Percentiles rank a stretch among this genome's conserved stretches.
Evolutionary conservation across 2,113 vertebrate species (phyloP).

Genomic region (Prinia subflava): DNA sequence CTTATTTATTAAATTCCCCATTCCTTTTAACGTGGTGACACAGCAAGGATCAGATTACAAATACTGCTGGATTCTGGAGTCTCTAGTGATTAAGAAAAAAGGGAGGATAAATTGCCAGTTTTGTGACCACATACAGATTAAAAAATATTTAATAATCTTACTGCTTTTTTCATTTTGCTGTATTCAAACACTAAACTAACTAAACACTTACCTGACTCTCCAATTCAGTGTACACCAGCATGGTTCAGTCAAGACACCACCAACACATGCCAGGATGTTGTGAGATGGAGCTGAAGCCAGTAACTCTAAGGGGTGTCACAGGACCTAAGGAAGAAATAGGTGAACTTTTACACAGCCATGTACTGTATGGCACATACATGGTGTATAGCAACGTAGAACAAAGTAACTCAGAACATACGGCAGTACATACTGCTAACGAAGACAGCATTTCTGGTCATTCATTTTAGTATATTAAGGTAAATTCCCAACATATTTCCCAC

Average conservation of each 20-base stretch:
- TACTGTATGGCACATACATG: not conserved
- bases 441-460: not conserved
- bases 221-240: accelerated
- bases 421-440: not conserved
- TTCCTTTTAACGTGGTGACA: not conserved
- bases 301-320: not conserved
- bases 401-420: not conserved
- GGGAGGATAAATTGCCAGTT: not conserved
- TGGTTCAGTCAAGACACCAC: not conserved
- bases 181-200: not conserved
- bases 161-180: not conserved
- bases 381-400: not conserved
- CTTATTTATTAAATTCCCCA: not conserved
- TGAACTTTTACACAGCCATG: not conserved
- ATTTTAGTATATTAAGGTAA: not conserved
- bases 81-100: not conserved
- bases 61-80: not conserved
- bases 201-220: not conserved
- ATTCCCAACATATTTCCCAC: not conserved
- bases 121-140: not conserved
- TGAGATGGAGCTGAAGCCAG: not conserved
- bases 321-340: not conserved
- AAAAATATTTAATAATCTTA: not conserved
- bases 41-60: not conserved
- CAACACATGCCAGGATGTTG: not conserved